A percentile compares a stretch with the other conserved stretches of the same genome.
phyloP scores from a whole-genome alignment of 2,888 invertebrate species.

The Agonum fuliginosum region DNA sequence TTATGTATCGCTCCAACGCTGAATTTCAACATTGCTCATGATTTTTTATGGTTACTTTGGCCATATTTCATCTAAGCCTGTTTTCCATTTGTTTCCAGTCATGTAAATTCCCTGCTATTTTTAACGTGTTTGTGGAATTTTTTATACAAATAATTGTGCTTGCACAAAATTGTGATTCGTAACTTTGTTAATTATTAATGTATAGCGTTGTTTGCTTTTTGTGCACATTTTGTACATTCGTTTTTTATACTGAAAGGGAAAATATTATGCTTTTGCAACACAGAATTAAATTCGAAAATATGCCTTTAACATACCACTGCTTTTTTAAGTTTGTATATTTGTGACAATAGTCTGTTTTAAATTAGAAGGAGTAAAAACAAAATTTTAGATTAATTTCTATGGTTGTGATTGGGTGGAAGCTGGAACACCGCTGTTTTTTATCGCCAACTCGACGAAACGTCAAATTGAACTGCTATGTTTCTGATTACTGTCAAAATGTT shows the following conservation, averaged over 20 bases:
- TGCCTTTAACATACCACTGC: too few relatives aligned
- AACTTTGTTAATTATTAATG: not conserved
- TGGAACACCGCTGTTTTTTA: too few relatives aligned
- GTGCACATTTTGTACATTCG: not conserved
- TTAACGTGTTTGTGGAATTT: not conserved
- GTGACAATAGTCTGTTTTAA: not conserved
- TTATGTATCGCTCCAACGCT: constrained; percentile 46
- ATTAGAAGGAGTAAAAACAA: not conserved
- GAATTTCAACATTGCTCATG: constrained; percentile 51
- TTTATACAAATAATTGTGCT: not conserved
- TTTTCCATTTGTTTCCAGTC: constrained; percentile 22
- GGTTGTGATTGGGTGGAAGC: too few relatives aligned
- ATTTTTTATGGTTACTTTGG: constrained; percentile 46
- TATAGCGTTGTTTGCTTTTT: not conserved
- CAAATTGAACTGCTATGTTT: too few relatives aligned
- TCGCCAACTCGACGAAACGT: too few relatives aligned
- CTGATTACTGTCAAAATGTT: too few relatives aligned
- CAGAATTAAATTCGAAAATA: not conserved
- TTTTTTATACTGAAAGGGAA: not conserved
- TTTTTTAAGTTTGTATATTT: too few relatives aligned
- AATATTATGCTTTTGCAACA: not conserved
- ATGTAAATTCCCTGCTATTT: constrained; percentile 2
- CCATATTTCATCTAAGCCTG: constrained; percentile 35
- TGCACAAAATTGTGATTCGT: not conserved
- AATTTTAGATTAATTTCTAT: too few relatives aligned